Conservation (phyloP, 2,797 vertebrate genomes). For the Gymnothorax reevesii region DNA sequence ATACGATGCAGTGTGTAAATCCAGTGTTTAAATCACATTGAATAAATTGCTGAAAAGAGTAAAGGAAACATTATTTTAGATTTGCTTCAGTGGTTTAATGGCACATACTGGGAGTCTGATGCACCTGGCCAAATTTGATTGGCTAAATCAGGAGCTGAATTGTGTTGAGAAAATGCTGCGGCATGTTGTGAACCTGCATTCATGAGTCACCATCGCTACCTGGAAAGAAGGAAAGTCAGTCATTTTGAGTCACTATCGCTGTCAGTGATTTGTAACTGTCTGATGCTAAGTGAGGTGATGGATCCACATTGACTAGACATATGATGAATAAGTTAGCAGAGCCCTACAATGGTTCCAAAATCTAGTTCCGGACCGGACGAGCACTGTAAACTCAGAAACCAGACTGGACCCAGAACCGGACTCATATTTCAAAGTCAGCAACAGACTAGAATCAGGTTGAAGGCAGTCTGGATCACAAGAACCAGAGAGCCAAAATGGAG, state of each 20-base stretch:
- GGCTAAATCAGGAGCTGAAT: neutral
- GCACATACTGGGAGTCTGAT: neutral
- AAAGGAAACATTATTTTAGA: constrained; percentile 35
- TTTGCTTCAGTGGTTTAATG: neutral
- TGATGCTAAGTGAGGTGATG: neutral
- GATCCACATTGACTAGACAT: neutral
- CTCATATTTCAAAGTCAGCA: too few relatives aligned
- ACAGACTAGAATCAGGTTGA: too few relatives aligned
- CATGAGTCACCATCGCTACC: neutral
- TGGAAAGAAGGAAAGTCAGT: neutral
- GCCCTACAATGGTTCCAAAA: too few relatives aligned
- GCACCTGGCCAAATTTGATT: neutral
- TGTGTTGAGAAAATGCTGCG: neutral
- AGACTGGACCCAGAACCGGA: too few relatives aligned
- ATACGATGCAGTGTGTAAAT: constrained; percentile 32
- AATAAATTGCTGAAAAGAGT: constrained; percentile 28
- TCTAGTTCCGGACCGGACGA: too few relatives aligned
- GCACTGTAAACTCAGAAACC: too few relatives aligned
- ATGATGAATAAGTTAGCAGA: neutral
- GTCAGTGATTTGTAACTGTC: neutral
- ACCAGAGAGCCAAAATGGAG: too few relatives aligned
- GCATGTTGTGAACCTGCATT: neutral
- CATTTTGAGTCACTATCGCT: neutral
- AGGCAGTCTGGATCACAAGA: too few relatives aligned
- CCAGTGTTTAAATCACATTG: constrained; percentile 35